Conservation (phyloP, 2,797 vertebrate species). For the Gymnothorax javanicus region DNA sequence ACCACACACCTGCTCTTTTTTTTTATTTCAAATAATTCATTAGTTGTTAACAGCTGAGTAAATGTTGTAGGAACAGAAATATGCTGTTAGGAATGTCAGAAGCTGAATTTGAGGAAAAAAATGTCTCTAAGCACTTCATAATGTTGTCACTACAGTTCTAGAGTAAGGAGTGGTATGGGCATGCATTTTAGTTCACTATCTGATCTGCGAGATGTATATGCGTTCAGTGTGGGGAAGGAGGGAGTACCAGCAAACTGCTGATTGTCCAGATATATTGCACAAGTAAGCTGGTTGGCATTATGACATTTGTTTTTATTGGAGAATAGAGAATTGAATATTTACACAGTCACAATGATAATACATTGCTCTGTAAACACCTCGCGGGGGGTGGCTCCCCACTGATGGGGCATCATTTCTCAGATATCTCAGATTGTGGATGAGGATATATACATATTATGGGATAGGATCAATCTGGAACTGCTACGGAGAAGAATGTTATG, state of each 20-base stretch:
- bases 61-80: not conserved
- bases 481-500: not conserved
- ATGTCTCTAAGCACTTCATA: not conserved
- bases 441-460: not conserved
- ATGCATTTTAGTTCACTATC: not conserved
- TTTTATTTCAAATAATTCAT: not conserved
- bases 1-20: not conserved
- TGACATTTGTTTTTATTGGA: not conserved
- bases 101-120: not conserved
- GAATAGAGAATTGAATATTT: not conserved
- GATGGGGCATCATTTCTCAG: not conserved
- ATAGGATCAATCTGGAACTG: not conserved
- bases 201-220: not conserved
- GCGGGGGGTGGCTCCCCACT: not conserved
- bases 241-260: not conserved
- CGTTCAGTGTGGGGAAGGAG: not conserved
- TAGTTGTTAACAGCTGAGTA: not conserved
- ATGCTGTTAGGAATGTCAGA: not conserved
- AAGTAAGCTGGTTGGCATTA: not conserved
- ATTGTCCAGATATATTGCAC: not conserved
- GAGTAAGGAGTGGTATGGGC: not conserved
- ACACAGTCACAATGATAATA: not conserved
- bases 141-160: not conserved
- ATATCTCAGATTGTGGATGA: not conserved
- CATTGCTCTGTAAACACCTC: not conserved